Conservation (phyloP, 2,888 invertebrate genomes). For the Acleris emargana region DNA sequence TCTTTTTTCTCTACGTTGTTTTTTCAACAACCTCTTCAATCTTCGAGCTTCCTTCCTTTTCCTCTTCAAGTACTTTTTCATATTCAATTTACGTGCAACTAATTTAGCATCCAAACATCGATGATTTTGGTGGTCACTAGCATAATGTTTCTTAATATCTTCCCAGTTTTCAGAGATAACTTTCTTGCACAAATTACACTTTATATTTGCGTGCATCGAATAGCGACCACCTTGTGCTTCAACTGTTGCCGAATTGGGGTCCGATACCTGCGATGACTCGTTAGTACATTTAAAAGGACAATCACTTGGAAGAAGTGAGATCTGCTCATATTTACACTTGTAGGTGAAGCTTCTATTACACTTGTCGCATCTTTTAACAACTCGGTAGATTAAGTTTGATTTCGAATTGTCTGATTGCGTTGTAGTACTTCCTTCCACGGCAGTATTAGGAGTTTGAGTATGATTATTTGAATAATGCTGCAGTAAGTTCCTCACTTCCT, state of each 20-base stretch:
- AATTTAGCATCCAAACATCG: conserved; percentile 66
- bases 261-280: too few species aligned
- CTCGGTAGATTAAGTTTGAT: conserved; percentile 50
- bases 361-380: conserved; percentile 65
- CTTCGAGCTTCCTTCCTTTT: conserved; percentile 38
- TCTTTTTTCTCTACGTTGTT: not conserved
- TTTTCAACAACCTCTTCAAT: conserved; percentile 18
- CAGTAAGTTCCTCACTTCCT: conserved; percentile 52
- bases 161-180: conserved; percentile 62
- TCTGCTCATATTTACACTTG: conserved; percentile 63
- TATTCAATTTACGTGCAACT: conserved; percentile 52
- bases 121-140: conserved; percentile 57
- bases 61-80: conserved; percentile 44
- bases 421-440: not conserved
- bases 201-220: conserved; percentile 42
- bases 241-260: conserved; percentile 16
- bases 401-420: not conserved
- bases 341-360: conserved; percentile 66
- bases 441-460: conserved; percentile 38
- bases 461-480: conserved; percentile 60
- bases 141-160: conserved; percentile 67
- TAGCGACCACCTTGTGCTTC: conserved; percentile 31
- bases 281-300: conserved; percentile 66
- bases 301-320: conserved; percentile 58
- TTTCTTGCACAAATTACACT: conserved; percentile 62